phyloP scores from a whole-genome alignment of 2,113 vertebrate genomes.

The Potamarius usumacintae region DNA sequence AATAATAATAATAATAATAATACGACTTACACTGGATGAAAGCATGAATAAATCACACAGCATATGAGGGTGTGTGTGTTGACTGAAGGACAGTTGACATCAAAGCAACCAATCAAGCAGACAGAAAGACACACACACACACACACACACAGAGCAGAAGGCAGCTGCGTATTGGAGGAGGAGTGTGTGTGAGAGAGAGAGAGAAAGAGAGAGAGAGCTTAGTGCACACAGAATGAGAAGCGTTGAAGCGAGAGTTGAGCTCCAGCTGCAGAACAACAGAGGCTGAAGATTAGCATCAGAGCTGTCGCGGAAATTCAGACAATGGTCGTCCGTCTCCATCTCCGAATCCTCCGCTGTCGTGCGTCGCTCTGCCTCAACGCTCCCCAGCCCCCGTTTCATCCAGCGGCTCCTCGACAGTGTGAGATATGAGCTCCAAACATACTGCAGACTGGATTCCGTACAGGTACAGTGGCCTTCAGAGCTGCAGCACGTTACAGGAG shows the following conservation, averaged over 20 bases:
- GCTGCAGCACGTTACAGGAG: not conserved
- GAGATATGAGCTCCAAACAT: slow-evolving; percentile 93
- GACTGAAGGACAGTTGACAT: slow-evolving; percentile 50
- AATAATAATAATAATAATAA: slow-evolving; percentile 73
- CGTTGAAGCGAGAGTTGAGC: slow-evolving; percentile 19
- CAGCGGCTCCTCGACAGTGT: slow-evolving; percentile 53
- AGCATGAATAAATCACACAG: slow-evolving; percentile 74
- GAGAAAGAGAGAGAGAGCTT: slow-evolving; percentile 54
- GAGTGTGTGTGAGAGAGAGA: slow-evolving; percentile 42
- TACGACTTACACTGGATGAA: slow-evolving; percentile 56
- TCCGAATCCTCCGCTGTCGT: slow-evolving; percentile 66
- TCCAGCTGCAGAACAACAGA: slow-evolving; percentile 36
- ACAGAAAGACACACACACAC: not conserved
- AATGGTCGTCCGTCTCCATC: slow-evolving; percentile 66
- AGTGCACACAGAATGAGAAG: slow-evolving; percentile 46
- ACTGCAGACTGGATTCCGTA: slow-evolving; percentile 97
- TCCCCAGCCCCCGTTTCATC: slow-evolving; percentile 48
- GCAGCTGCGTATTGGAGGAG: not conserved
- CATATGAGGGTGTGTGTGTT: slow-evolving; percentile 55
- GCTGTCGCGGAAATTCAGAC: slow-evolving; percentile 61
- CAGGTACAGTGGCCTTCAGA: slow-evolving; percentile 76
- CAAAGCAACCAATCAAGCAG: slow-evolving; percentile 62
- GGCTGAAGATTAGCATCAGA: slow-evolving; percentile 45
- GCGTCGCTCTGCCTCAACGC: slow-evolving; percentile 63
- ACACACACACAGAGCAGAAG: slow-evolving; percentile 41